Evolutionary conservation across 92 coral and sea anemone species (phyloP), one percentile per base, ranked within the genome.

Genomic region (Galaxea fascicularis): DNA sequence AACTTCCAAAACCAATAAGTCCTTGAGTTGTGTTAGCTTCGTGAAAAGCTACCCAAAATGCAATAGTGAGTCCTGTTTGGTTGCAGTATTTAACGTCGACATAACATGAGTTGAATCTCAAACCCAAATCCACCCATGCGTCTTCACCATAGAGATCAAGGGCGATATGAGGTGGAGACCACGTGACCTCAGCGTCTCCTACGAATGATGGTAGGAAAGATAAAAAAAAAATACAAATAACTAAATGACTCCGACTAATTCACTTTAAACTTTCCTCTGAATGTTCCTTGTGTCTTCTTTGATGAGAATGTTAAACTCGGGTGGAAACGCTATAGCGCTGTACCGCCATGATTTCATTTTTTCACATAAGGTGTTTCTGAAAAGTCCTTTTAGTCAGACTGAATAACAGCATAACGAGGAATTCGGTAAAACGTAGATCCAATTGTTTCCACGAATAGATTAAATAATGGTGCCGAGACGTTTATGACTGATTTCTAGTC

Each of bases 101-200:
- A 41, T 84, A 83, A 68, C 96, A 93, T 60, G 89, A 80, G 56
- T 85, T 78, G 59, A 58, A 18, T 56, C 94, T 88, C 31, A 44
- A 51, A 28, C 96, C 96, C 30, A 93, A 31, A 29, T 92, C 89
- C 18, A 91, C 27, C 96, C 94, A 93, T 24, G 92, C 86, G 57
- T 73, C 83, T 56, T 25, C 56, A 28, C 87, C 84, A 41, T 86
- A 82, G 35, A 90, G 79, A 35, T 30, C 82, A 17, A 80, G 35
- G 65, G 82, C 83, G 77, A 86, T 47, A 18, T 77, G 90, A 52
- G 70, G 68, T 18, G 85, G 59, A 28, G 83, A 79, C 70, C 69
- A 78, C 31, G 71, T 74, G 39, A 90, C 84, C 71, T 86, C 90
- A 59, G 76, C 91, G 14, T 73, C 64, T 47, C 90, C 93, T 82